Conservation (phyloP, 2,888 invertebrate genomes). For the Drosophila infuscata region DNA sequence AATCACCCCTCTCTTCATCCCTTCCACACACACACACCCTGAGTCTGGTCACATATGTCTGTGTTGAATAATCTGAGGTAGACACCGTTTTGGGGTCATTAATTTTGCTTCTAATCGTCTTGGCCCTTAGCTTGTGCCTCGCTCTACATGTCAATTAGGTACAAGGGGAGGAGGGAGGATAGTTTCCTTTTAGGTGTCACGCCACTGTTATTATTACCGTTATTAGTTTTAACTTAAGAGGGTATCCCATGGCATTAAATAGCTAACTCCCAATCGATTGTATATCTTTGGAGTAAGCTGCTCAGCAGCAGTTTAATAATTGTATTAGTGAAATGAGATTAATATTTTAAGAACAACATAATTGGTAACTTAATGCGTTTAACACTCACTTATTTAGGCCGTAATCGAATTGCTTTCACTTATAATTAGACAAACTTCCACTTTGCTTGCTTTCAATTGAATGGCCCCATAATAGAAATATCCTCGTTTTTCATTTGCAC, state of each 20-base stretch:
- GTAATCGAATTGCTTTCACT: not conserved
- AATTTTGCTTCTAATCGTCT: slow-evolving; percentile 55
- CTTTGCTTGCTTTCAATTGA: not conserved
- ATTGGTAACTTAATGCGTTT: not conserved
- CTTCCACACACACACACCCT: not conserved
- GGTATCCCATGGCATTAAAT: slow-evolving; percentile 13
- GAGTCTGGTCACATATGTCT: not conserved
- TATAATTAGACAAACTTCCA: not conserved
- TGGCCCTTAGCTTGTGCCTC: slow-evolving; percentile 20
- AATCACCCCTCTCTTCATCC: not conserved
- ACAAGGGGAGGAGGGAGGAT: not conserved
- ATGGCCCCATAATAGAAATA: not conserved
- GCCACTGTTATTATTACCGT: slow-evolving; percentile 27
- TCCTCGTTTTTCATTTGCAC: not conserved
- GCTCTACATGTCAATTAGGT: not conserved
- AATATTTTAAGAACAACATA: not conserved
- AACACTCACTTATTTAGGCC: slow-evolving; percentile 7
- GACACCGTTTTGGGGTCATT: slow-evolving; percentile 40
- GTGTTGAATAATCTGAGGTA: slow-evolving; percentile 37
- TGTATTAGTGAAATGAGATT: slow-evolving; percentile 5
- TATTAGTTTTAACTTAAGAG: slow-evolving; percentile 40
- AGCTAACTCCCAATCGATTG: slow-evolving; percentile 27
- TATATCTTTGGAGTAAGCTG: not conserved
- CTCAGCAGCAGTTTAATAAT: not conserved
- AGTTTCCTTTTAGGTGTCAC: slow-evolving; percentile 36